Conservation (phyloP, 2,113 vertebrate genomes). For the Takifugu bimaculatus region DNA sequence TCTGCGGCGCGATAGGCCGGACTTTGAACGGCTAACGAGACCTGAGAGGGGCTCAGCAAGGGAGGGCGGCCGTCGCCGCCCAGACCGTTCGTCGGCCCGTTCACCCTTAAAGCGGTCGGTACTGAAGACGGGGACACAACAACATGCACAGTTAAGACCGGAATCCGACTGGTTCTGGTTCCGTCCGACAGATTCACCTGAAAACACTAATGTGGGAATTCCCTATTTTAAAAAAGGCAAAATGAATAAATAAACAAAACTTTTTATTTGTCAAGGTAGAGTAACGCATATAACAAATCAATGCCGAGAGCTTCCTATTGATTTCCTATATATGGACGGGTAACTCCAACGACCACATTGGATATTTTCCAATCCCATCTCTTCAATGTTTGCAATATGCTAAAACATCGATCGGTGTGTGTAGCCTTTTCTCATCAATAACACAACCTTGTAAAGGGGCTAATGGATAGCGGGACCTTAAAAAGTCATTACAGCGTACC, state of each 20-base stretch:
- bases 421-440: conserved; percentile 60
- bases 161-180: background rate
- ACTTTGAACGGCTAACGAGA: conserved; percentile 74
- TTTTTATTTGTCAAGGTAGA: conserved; percentile 5
- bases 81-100: conserved; percentile 79
- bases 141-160: background rate
- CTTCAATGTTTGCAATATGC: conserved; percentile 50
- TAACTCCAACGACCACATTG: conserved; percentile 38
- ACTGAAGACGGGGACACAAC: conserved; percentile 61
- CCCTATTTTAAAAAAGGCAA: background rate
- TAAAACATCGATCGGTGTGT: conserved; percentile 51
- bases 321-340: conserved; percentile 47
- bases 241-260: conserved; percentile 2
- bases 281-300: conserved; percentile 35
- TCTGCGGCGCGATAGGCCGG: conserved; percentile 79
- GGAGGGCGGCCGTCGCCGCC: conserved; percentile 73
- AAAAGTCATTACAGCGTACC: conserved; percentile 68
- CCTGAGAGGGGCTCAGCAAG: conserved; percentile 75
- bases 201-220: no score
- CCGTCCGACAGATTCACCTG: no score
- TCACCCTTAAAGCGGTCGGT: conserved; percentile 75
- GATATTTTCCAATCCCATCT: conserved; percentile 55
- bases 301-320: conserved; percentile 41
- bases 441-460: conserved; percentile 59
- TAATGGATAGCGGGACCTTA: conserved; percentile 59